Conservation (phyloP, 2,888 invertebrate genomes). For the Parnassius apollo region DNA sequence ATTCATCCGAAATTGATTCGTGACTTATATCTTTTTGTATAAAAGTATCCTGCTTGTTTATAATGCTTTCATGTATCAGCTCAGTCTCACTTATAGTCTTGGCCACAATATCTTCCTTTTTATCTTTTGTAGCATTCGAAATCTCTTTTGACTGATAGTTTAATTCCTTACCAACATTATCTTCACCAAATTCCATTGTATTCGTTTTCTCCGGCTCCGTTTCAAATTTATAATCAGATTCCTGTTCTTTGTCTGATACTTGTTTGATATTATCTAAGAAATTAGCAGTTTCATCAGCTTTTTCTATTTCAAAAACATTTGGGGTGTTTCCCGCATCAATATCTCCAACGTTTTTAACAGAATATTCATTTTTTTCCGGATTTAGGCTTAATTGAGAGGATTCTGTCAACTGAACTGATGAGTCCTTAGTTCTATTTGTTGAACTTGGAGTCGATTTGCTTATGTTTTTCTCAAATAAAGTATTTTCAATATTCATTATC, state of each 20-base stretch:
- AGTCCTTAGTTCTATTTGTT: not conserved
- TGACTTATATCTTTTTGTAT: not conserved
- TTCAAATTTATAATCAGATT: too few relatives aligned
- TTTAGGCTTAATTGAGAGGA: not conserved
- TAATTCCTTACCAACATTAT: too few relatives aligned
- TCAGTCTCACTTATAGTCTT: too few relatives aligned
- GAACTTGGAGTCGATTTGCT: not conserved
- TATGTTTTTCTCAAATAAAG: not conserved
- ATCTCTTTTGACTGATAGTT: not conserved
- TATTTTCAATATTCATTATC: not conserved
- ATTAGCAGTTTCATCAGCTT: not conserved
- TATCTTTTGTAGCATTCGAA: not conserved
- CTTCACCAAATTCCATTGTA: too few relatives aligned
- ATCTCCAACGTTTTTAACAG: conserved; percentile 3
- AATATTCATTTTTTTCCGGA: not conserved
- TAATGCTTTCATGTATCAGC: not conserved
- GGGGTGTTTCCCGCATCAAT: not conserved
- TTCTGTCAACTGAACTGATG: not conserved
- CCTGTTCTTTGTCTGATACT: too few relatives aligned
- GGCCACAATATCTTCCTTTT: too few relatives aligned
- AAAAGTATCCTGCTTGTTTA: not conserved
- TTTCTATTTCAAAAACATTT: not conserved
- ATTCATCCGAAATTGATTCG: not conserved
- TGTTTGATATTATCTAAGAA: conserved; percentile 1
- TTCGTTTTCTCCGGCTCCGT: too few relatives aligned